Base-by-base conservation (phyloP, 2,888 invertebrate species). In the Frankliniella intonsa region DNA sequence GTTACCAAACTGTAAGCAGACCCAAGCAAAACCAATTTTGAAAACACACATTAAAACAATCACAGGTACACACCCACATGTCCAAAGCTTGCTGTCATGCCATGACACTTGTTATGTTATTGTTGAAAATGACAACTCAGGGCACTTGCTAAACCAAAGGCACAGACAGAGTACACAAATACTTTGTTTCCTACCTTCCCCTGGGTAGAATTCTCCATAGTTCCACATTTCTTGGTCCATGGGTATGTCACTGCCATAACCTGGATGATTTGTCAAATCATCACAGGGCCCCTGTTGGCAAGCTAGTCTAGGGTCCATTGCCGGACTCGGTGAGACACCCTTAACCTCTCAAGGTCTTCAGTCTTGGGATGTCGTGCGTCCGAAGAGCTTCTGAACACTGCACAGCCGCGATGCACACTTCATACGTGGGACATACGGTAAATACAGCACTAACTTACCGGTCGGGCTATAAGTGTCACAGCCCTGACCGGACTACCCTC, bases 61-160 rank as follows among this genome's bases (percentile, higher is more conserved):
- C 69, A 76, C 62, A 62, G n/a, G 62, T 62, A 19, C 62, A 62
- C 62, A 62, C 62, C 62, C 62, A 76, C 69, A 76, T 76, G 69
- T 76, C 22, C 69, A 76, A 76, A 76, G 69, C 69, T 76, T 76
- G 69, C 25, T 76, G 69, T 76, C 69, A 76, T 76, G 69, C 69
- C 69, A 76, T 76, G 69, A 76, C 69, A 76, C 69, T 76, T 76
- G 25, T 25, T 76, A 76, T 76, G 69, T 76, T 76, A 76, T 76
- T 76, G 69, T 76, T 76, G 69, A 76, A 76, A 76, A 76, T 76
- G 69, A 76, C 69, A 76, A 76, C 69, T 76, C 69, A 76, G 69
- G 25, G 25, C 69, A 25, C 25, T 76, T 76, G 69, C 69, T 76
- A 76, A 25, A 25, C 25, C 69, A 76, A 22, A 76, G 69, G 25